Conservation (phyloP, 2,113 vertebrate genomes). For the Brachyhypopomus occidentalis region DNA sequence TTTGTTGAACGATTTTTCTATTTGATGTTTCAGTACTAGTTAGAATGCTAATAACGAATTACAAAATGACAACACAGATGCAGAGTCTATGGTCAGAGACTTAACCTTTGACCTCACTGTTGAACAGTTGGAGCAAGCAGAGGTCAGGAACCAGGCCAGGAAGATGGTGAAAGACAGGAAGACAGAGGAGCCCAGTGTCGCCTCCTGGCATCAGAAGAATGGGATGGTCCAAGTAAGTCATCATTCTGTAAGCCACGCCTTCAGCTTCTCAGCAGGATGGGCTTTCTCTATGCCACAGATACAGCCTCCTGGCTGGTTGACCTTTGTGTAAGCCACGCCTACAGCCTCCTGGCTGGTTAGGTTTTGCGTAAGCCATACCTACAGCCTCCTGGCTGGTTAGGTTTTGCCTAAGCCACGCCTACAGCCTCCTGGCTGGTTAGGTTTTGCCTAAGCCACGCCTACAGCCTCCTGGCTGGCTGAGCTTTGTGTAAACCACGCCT, state of each 20-base stretch:
- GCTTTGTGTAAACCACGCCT: too few relatives aligned
- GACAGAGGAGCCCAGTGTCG: conserved; percentile 72
- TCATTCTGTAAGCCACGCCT: neutral
- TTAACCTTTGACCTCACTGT: conserved; percentile 25
- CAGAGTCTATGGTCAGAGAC: neutral
- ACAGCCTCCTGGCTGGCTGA: too few relatives aligned
- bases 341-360: too few relatives aligned
- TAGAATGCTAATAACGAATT: too few relatives aligned
- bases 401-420: too few relatives aligned
- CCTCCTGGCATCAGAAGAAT: conserved; percentile 72
- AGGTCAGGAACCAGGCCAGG: conserved; percentile 70
- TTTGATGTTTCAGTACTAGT: too few relatives aligned
- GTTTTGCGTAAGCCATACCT: too few relatives aligned
- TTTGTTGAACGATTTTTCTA: too few relatives aligned
- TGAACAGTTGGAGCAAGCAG: conserved; percentile 75
- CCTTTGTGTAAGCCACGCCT: too few relatives aligned
- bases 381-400: too few relatives aligned
- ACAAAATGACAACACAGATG: too few relatives aligned
- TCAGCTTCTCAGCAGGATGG: neutral
- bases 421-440: too few relatives aligned
- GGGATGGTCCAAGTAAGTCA: conserved; percentile 87
- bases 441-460: neutral
- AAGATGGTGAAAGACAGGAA: conserved; percentile 72
- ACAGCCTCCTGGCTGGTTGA: neutral
- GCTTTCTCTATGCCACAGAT: neutral